Evolutionary conservation across 2,888 invertebrate genomes (phyloP).

Genomic region (Temnothorax rugatulus): DNA sequence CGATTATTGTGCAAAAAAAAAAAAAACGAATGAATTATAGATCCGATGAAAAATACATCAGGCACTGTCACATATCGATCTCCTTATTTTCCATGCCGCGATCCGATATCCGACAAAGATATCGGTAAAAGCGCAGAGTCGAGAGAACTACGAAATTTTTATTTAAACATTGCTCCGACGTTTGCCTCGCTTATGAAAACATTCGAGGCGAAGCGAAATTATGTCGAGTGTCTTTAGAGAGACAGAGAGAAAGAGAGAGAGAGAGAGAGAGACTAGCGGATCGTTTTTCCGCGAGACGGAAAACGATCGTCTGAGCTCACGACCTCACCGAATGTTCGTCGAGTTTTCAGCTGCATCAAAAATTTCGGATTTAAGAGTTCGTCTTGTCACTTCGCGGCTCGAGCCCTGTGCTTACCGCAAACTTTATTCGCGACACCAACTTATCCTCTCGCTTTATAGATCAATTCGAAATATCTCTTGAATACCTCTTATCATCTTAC

Average conservation of each 20-base stretch:
- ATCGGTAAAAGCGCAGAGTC: constrained; percentile 1
- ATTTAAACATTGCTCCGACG: constrained; percentile 32
- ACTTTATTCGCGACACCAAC: constrained; percentile 40
- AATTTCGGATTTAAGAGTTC: constrained; percentile 57
- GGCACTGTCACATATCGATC: background rate
- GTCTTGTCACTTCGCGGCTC: constrained; percentile 24
- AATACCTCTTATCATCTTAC: constrained; percentile 8
- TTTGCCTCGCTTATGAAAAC: constrained; percentile 33
- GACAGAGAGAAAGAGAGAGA: no score
- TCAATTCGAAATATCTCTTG: constrained; percentile 2
- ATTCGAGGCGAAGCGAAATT: constrained; percentile 34
- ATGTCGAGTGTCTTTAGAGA: constrained; percentile 28
- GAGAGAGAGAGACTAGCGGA: background rate
- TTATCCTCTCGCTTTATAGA: constrained; percentile 30
- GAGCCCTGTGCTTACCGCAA: constrained; percentile 27
- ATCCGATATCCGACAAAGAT: background rate
- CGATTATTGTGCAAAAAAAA: background rate
- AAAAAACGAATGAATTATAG: no score
- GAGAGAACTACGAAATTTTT: constrained; percentile 29
- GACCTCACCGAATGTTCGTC: constrained; percentile 10
- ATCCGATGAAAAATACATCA: background rate
- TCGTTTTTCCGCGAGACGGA: constrained; percentile 37
- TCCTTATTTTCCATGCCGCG: background rate
- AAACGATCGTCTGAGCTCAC: constrained; percentile 5
- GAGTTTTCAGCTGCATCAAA: constrained; percentile 47